Conservation (phyloP, 2,888 invertebrate genomes). For the Trichopoda pennipes region DNA sequence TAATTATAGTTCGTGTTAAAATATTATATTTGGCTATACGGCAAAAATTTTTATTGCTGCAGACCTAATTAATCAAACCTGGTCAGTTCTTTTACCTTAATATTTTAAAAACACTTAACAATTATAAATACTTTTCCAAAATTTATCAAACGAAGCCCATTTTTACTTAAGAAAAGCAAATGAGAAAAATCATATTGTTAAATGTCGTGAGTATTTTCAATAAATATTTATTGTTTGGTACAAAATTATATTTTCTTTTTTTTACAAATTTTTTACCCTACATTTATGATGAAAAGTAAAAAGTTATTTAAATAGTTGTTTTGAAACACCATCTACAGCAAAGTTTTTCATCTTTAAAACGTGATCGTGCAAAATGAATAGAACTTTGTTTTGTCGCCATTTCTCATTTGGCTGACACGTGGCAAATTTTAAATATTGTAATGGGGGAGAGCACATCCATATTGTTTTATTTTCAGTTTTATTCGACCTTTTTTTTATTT, state of each 20-base stretch:
- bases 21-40: constrained; percentile 41
- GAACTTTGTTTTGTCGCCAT: no score
- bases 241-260: constrained; percentile 18
- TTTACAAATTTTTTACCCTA: background rate
- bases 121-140: constrained; percentile 37
- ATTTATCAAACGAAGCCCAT: constrained; percentile 18
- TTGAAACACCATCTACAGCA: no score
- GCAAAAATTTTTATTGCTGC: constrained; percentile 60
- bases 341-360: no score
- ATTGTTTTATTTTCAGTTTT: no score
- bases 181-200: constrained; percentile 51
- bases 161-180: constrained; percentile 32
- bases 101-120: constrained; percentile 26
- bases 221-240: constrained; percentile 62
- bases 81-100: constrained; percentile 19
- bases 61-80: constrained; percentile 65
- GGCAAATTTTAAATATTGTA: no score
- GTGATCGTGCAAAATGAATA: no score
- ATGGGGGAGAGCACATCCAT: no score
- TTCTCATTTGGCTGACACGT: no score
- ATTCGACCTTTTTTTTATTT: no score
- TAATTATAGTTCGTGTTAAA: constrained; percentile 62
- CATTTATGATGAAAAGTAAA: background rate
- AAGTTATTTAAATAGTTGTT: no score
- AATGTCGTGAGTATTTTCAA: constrained; percentile 69